Conservation (phyloP, 2,797 vertebrate species). For the Spinibarbus caldwelli region DNA sequence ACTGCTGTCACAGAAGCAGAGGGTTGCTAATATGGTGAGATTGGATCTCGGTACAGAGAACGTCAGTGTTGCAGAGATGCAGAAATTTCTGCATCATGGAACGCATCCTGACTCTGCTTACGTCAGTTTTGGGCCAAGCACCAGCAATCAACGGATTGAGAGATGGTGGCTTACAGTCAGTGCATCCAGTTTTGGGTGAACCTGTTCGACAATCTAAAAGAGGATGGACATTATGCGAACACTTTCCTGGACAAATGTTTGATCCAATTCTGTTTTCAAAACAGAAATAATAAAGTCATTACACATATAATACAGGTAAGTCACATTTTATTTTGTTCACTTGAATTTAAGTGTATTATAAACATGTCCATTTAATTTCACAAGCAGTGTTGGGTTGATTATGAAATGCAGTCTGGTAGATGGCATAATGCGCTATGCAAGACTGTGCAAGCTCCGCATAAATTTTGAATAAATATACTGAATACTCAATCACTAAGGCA, state of each 20-base stretch:
- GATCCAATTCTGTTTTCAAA: slow-evolving; percentile 43
- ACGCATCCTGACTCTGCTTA: neutral
- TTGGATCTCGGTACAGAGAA: neutral
- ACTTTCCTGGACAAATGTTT: slow-evolving; percentile 41
- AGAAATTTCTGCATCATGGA: slow-evolving; percentile 17
- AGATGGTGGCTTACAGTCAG: slow-evolving; percentile 36
- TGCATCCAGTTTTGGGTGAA: slow-evolving; percentile 46
- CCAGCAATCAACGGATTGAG: slow-evolving; percentile 30
- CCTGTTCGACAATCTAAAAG: slow-evolving; percentile 33
- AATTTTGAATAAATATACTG: too few relatives aligned
- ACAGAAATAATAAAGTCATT: too few relatives aligned
- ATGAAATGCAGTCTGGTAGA: too few relatives aligned
- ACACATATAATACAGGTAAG: slow-evolving; percentile 26
- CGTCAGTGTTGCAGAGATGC: slow-evolving; percentile 6
- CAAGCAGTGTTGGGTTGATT: too few relatives aligned
- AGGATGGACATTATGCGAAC: slow-evolving; percentile 18
- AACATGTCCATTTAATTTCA: too few relatives aligned
- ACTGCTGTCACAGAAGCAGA: neutral
- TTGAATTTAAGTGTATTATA: too few relatives aligned
- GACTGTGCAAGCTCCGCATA: too few relatives aligned
- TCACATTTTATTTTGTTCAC: neutral
- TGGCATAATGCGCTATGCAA: too few relatives aligned
- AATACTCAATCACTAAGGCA: too few relatives aligned
- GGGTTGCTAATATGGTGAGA: neutral
- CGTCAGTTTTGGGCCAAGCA: slow-evolving; percentile 21